phyloP scores from a whole-genome alignment of 1,140 invertebrate genomes.

The Tetranychus cinnabarinus region DNA sequence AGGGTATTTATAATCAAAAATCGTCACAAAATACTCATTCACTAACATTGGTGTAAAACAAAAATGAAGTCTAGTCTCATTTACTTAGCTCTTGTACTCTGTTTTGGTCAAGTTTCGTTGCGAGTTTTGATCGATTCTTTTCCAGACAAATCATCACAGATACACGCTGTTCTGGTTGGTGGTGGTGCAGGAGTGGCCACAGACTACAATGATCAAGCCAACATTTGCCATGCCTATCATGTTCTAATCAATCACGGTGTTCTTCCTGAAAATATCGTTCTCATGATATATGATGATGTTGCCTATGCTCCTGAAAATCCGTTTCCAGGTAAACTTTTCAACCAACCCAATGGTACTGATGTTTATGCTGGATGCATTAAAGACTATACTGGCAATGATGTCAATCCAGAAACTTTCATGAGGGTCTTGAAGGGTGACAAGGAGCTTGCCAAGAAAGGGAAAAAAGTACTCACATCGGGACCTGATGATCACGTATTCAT shows the following conservation, averaged over 20 bases:
- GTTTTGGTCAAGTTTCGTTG: no score
- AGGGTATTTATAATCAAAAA: no score
- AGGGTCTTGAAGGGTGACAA: conserved; percentile 29
- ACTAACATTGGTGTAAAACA: no score
- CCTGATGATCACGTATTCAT: conserved; percentile 35
- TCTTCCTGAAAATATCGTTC: conserved; percentile 31
- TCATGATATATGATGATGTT: conserved; percentile 40
- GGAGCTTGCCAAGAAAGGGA: conserved; percentile 2
- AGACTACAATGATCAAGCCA: conserved; percentile 39
- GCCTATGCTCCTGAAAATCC: conserved; percentile 31
- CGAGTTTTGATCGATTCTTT: no score
- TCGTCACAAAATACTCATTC: no score
- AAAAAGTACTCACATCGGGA: conserved; percentile 26
- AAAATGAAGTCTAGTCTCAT: no score
- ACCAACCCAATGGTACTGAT: conserved; percentile 30
- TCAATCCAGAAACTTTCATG: conserved; percentile 28
- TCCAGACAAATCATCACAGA: no score
- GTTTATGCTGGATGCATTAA: conserved; percentile 32
- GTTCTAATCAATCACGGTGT: conserved; percentile 30
- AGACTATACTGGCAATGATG: conserved; percentile 28
- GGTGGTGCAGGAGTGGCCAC: conserved; percentile 28
- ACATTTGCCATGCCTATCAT: conserved; percentile 37
- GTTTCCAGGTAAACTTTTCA: conserved; percentile 31
- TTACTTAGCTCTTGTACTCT: no score
- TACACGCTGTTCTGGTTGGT: background rate